phyloP scores from a whole-genome alignment of 2,113 vertebrate genomes.

The Lepisosteus oculatus region DNA sequence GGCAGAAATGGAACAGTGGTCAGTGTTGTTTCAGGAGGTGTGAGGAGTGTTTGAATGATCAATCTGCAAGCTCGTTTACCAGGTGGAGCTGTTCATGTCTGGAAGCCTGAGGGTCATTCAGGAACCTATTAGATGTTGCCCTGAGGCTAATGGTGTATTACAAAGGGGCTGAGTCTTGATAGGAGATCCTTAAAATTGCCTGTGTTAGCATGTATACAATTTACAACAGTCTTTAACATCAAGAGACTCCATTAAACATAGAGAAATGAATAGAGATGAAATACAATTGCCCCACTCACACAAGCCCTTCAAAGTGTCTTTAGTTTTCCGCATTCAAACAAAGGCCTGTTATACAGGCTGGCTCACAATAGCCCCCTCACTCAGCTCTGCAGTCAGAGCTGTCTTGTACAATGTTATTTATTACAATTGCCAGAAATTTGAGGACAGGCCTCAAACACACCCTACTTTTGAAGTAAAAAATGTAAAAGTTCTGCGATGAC shows the following conservation, averaged over 20 bases:
- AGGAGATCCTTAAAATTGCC: slow-evolving; percentile 40
- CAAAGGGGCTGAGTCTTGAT: slow-evolving; percentile 44
- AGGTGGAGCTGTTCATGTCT: slow-evolving; percentile 53
- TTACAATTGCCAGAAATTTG: slow-evolving; percentile 33
- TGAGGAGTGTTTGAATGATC: too few relatives aligned
- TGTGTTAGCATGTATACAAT: slow-evolving; percentile 31
- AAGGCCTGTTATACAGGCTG: not conserved
- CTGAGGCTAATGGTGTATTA: slow-evolving; percentile 45
- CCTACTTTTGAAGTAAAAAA: slow-evolving; percentile 26
- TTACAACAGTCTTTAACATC: not conserved
- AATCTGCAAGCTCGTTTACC: slow-evolving; percentile 5
- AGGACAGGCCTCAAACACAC: slow-evolving; percentile 38
- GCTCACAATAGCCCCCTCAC: not conserved
- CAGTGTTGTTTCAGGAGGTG: too few relatives aligned
- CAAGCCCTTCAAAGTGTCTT: not conserved
- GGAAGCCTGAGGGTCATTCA: slow-evolving; percentile 56
- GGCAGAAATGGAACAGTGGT: too few relatives aligned
- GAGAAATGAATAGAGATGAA: not conserved
- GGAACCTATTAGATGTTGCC: slow-evolving; percentile 68
- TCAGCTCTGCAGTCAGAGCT: not conserved
- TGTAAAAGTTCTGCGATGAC: slow-evolving; percentile 38
- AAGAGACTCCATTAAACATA: not conserved
- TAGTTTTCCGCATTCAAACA: not conserved
- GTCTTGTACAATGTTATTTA: not conserved
- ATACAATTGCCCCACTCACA: not conserved